phyloP scores from a whole-genome alignment of 2,888 invertebrate species.

The Gastrophysa polygoni region DNA sequence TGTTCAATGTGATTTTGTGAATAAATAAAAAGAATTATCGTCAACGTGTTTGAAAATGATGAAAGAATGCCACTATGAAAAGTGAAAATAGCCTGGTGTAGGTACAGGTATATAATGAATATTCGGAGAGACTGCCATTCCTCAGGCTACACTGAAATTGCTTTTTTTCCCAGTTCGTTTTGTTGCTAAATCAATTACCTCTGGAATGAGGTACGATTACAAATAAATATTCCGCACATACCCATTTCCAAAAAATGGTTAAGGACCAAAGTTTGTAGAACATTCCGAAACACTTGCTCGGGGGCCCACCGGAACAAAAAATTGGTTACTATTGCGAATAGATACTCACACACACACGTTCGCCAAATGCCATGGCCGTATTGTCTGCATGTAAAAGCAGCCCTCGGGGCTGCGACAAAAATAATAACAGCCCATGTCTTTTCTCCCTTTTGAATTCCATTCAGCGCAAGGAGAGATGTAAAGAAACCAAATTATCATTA shows the following conservation, averaged over 20 bases:
- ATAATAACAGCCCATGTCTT: background rate
- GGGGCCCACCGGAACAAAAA: background rate
- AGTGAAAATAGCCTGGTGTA: too few relatives aligned
- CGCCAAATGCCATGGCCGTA: background rate
- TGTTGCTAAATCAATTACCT: conserved; percentile 1
- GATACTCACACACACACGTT: background rate
- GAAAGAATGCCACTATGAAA: too few relatives aligned
- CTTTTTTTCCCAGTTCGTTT: background rate
- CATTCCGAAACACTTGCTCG: background rate
- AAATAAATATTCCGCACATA: background rate
- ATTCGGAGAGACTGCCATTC: background rate
- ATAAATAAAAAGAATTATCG: too few relatives aligned
- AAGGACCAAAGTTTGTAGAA: background rate
- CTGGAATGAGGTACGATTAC: background rate
- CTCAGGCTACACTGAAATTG: background rate
- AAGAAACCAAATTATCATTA: background rate
- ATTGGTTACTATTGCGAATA: background rate
- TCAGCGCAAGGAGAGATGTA: background rate
- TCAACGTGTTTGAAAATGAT: too few relatives aligned
- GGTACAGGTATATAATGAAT: background rate
- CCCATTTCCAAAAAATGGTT: background rate
- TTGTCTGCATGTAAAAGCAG: background rate
- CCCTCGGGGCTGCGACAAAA: background rate
- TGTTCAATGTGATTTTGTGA: too few relatives aligned
- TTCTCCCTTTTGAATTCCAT: background rate